These are phyloP conservation scores for Ctenopoma multispine DNA, from an alignment of 2,797 vertebrate species.

Conservation along the genomic window DNA sequence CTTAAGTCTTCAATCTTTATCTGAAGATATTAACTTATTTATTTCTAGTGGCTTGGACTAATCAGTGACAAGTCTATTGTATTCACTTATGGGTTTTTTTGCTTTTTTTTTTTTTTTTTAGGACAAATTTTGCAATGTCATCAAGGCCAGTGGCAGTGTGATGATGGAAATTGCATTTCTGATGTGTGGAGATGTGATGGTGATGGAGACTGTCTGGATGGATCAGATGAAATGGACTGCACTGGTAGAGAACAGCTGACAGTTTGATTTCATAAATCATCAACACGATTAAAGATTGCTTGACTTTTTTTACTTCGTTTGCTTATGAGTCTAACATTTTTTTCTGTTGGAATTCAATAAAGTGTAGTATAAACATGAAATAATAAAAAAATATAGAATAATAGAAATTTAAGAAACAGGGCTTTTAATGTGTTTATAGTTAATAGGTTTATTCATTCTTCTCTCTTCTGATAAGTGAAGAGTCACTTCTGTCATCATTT, in stretches of 20 bases:
- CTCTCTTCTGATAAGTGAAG: no score
- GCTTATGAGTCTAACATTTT: neutral
- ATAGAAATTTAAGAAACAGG: neutral
- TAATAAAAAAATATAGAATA: no score
- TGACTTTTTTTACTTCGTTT: neutral
- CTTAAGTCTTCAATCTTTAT: neutral
- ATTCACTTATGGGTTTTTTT: neutral
- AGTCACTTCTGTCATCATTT: neutral
- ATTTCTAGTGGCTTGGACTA: no score
- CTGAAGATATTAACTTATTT: no score
- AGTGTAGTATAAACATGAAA: no score
- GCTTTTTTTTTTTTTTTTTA: neutral
- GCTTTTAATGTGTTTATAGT: neutral
- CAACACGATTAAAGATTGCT: no score
- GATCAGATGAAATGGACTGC: constrained; percentile 91
- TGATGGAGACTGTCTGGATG: constrained; percentile 88
- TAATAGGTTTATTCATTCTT: neutral
- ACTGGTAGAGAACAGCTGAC: constrained; percentile 54
- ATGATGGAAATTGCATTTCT: constrained; percentile 87
- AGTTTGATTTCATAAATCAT: neutral
- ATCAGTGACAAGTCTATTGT: no score
- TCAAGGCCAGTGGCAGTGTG: constrained; percentile 87
- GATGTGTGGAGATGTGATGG: constrained; percentile 88
- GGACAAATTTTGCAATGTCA: constrained; percentile 57
- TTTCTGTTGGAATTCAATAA: no score